phyloP scores from a whole-genome alignment of 2,888 invertebrate species.

The Drosophila mettleri region DNA sequence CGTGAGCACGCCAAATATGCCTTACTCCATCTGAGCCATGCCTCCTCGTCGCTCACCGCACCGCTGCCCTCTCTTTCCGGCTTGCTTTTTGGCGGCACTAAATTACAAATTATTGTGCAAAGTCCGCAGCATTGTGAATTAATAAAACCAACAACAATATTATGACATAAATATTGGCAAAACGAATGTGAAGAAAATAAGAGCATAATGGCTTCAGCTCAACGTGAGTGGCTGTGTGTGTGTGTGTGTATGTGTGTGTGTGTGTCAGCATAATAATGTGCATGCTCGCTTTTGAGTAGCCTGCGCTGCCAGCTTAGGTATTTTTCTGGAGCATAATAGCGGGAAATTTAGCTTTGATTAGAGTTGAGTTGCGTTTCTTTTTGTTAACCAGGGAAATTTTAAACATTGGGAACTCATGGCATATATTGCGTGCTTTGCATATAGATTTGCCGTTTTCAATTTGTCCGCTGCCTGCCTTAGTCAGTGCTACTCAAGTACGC shows the following conservation, averaged over 20 bases:
- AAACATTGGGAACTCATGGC: not conserved
- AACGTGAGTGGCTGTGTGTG: not conserved
- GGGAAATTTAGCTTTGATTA: not conserved
- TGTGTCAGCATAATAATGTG: slow-evolving; percentile 1
- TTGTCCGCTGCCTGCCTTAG: not conserved
- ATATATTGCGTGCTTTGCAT: not conserved
- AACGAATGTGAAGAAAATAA: slow-evolving; percentile 41
- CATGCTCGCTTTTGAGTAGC: slow-evolving; percentile 29
- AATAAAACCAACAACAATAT: slow-evolving; percentile 55
- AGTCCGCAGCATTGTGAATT: slow-evolving; percentile 52
- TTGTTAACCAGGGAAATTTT: not conserved
- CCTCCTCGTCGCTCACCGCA: not conserved
- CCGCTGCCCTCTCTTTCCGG: not conserved
- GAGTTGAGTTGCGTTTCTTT: not conserved
- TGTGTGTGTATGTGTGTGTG: not conserved
- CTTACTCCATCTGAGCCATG: slow-evolving; percentile 1
- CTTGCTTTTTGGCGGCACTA: slow-evolving; percentile 28
- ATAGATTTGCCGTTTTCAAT: not conserved
- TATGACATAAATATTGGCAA: slow-evolving; percentile 64
- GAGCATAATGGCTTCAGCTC: slow-evolving; percentile 28
- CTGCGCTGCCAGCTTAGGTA: not conserved
- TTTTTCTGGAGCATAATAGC: not conserved
- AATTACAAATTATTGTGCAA: slow-evolving; percentile 61
- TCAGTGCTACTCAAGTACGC: not conserved
- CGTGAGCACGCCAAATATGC: slow-evolving; percentile 57